Evolutionary conservation across 2,888 invertebrate species (phyloP).

Genomic region (Drosophila borborema): DNA sequence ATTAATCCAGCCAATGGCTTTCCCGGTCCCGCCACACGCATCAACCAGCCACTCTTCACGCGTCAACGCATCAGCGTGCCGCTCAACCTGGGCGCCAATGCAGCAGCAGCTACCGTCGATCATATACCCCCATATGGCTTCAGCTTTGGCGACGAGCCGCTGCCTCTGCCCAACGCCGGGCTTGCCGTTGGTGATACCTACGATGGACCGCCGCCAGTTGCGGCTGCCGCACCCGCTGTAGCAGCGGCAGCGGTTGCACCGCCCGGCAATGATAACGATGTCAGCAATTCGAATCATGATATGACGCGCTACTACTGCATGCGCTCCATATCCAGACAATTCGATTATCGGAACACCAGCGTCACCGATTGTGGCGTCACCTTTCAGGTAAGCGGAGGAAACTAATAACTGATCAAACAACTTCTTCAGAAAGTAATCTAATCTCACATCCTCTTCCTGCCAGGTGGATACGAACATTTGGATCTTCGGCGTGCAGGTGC

Average conservation of each 20-base stretch:
- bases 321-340: conserved; percentile 88
- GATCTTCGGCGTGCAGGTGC: conserved; percentile 88
- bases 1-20: conserved; percentile 21
- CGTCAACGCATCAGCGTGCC: conserved; percentile 77
- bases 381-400: conserved; percentile 85
- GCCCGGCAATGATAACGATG: conserved; percentile 27
- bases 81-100: conserved; percentile 28
- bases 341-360: conserved; percentile 91
- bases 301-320: conserved; percentile 89
- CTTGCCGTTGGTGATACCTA: conserved; percentile 45
- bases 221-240: conserved; percentile 22
- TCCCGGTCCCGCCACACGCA: conserved; percentile 32
- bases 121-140: conserved; percentile 27
- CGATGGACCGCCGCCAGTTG: conserved; percentile 41
- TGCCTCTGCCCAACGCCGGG: conserved; percentile 82
- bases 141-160: conserved; percentile 68
- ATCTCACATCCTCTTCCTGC: not conserved
- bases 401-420: not conserved
- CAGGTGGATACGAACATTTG: conserved; percentile 92
- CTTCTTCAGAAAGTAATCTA: not conserved
- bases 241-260: conserved; percentile 16
- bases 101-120: conserved; percentile 11
- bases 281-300: conserved; percentile 82
- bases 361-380: conserved; percentile 92
- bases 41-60: conserved; percentile 49